Percentiles rank a stretch among this genome's conserved stretches.
Conservation (phyloP, 2,113 vertebrate genomes). For the Bungarus multicinctus region DNA sequence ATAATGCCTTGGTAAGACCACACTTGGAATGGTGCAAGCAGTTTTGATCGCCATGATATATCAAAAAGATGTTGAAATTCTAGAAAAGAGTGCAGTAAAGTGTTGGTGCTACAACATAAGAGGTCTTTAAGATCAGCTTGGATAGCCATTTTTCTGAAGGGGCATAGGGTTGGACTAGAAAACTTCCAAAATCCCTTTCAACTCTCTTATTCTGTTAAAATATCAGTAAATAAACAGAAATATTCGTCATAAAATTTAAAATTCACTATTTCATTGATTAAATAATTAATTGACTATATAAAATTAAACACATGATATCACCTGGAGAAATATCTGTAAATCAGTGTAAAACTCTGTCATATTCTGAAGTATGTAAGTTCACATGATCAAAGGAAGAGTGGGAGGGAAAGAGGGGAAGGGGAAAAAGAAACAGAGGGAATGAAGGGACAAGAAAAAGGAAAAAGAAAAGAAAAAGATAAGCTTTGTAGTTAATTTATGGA, state of each 20-base stretch:
- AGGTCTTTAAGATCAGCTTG: too few relatives aligned
- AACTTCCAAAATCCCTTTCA: too few relatives aligned
- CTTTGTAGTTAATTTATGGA: conserved; percentile 23
- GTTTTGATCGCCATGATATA: too few relatives aligned
- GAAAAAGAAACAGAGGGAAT: too few relatives aligned
- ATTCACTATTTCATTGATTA: not conserved
- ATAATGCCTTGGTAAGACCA: too few relatives aligned
- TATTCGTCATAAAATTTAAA: not conserved
- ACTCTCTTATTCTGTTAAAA: not conserved
- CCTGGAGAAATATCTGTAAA: not conserved
- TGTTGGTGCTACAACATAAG: too few relatives aligned
- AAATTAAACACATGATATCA: not conserved
- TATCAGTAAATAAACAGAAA: not conserved
- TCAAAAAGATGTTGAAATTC: too few relatives aligned
- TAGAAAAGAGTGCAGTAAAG: too few relatives aligned
- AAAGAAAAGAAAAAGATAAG: not conserved
- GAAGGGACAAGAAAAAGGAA: too few relatives aligned
- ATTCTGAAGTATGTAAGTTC: not conserved
- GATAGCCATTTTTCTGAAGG: too few relatives aligned
- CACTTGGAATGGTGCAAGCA: too few relatives aligned
- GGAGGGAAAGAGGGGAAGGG: not conserved
- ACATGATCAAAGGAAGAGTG: not conserved
- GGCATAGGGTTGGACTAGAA: too few relatives aligned
- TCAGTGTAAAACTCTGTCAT: not conserved
- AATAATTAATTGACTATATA: not conserved